Evolutionary conservation across 37 sponge, comb jelly and placozoan species (phyloP), one percentile per base, ranked within the genome.

Genomic region (Agelas oroides): DNA sequence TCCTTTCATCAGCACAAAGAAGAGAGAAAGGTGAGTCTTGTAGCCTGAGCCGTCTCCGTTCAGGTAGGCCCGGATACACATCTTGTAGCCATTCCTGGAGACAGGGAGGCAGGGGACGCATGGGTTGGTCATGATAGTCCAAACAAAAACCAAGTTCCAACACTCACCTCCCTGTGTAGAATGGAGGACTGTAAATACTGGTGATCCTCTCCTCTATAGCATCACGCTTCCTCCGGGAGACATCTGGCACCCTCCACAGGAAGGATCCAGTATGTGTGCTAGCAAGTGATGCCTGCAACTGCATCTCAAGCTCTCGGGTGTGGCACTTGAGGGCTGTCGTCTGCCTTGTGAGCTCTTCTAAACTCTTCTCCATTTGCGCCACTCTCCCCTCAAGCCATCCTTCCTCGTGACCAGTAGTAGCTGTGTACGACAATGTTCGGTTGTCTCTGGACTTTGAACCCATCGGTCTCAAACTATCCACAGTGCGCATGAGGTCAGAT

Each of bases 21-120:
- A 94, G 20, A 95, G 33, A 60, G 95, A 92, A 37, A 92, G 80
- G 46, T 92, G 92, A 0, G 84, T 80, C 18, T 65, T 76, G 41
- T 88, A 79, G 15, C 95, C 95, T 27, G 41, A 62, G 21, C 95
- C 95, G 78, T 92, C 95, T n/a, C 95, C 95, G 77, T 95, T 91
- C 33, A 95, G 74, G 70, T 90, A 94, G 12, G 75, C 81, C 28
- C 95, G 79, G 3, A 90, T 76, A 58, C 95, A 94, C 95, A 94
- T 91, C 83, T 95, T 95, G 77, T 95, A 95, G 46, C 95, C 95
- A 71, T 88, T 88, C 77, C 90, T 85, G 60, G 5, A 17, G 5
- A 16, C n/a, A 27, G 23, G 20, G 21, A 71, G 41, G 36, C 21
- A 65, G 12, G 27, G 65, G 65, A 13, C 25, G 27, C 25, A 23